Percentiles rank a stretch among this genome's conserved stretches.
Evolutionary conservation across 2,113 vertebrate genomes (phyloP).

Genomic region (Tinamus guttatus): DNA sequence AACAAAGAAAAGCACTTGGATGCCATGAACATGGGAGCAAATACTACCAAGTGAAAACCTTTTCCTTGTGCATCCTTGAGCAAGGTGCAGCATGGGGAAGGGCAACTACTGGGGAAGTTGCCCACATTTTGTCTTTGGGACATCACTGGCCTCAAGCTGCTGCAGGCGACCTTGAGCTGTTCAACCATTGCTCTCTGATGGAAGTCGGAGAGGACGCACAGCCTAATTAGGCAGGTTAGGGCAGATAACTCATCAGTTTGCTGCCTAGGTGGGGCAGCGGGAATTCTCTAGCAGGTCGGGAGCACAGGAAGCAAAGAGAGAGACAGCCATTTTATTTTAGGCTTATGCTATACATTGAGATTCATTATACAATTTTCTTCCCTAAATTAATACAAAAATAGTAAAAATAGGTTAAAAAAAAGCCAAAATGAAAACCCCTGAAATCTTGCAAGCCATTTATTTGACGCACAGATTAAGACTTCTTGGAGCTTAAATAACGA

Average conservation of each 20-base stretch:
- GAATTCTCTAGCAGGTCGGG: constrained; percentile 34
- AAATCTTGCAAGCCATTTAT: constrained; percentile 68
- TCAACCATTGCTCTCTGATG: neutral
- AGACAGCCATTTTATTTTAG: constrained; percentile 74
- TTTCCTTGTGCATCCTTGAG: neutral
- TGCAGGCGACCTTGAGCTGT: neutral
- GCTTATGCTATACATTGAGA: constrained; percentile 71
- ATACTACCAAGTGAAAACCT: neutral
- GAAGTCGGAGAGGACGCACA: neutral
- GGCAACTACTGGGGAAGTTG: neutral
- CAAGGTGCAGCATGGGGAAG: neutral
- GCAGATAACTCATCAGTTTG: neutral
- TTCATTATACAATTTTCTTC: constrained; percentile 63
- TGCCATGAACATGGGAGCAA: neutral
- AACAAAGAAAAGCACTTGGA: neutral
- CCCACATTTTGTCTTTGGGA: neutral
- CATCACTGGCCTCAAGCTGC: fast-evolving
- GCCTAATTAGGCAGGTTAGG: neutral
- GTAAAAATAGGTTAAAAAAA: constrained; percentile 73
- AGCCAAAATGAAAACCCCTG: constrained; percentile 56
- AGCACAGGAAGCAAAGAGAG: constrained; percentile 70
- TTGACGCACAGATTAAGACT: constrained; percentile 55
- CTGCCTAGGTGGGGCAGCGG: neutral
- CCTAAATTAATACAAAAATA: constrained; percentile 75
- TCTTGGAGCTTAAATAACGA: constrained; percentile 36